Evolutionary conservation across 2,113 vertebrate species (phyloP), one percentile per base, ranked within the genome.

Genomic region (Xenopus borealis): DNA sequence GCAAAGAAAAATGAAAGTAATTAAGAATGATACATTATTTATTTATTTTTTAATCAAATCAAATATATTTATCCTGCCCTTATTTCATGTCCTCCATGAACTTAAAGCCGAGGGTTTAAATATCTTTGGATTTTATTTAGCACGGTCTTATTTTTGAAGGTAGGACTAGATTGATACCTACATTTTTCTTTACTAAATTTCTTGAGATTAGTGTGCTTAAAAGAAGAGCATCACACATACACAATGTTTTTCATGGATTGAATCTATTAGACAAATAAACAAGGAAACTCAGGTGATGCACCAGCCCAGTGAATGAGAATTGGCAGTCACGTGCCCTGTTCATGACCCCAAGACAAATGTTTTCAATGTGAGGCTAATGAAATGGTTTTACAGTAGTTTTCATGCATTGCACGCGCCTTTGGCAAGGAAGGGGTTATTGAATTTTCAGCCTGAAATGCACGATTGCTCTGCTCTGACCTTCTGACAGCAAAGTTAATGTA

Each of bases 301-400:
- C 58, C 58, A 46, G 45, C 44, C 17, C 57, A 8, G 44, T 44
- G 62, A 78, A 78, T 72, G 69, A 72, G 76, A 78, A 72, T 72
- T 66, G 64, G 76, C 76, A 72, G 76, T 71, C 76, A 77, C 74
- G 74, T 69, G 74, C 74, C 74, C 74, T 69, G 57, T 55, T 58
- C 74, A 52, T 77, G 74, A 77, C 74, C 74, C 67, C 66, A 70
- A 70, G 74, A 77, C 74, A 77, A 77, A 77, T 77, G 74, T 77
- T 77, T 77, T 77, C 74, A 77, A 70, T 68, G 74, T 64, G 74
- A 77, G 61, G 47, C 74, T 77, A 77, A 77, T 77, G 66, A 77
- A 77, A 70, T 77, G 74, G 66, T 70, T 77, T 77, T 70, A 70
- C 59, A 57, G 74, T 77, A 63, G 69, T 70, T 77, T 58, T 77